Evolutionary conservation across 1,140 invertebrate species (phyloP).

Genomic region (Scaptomyza pallida): DNA sequence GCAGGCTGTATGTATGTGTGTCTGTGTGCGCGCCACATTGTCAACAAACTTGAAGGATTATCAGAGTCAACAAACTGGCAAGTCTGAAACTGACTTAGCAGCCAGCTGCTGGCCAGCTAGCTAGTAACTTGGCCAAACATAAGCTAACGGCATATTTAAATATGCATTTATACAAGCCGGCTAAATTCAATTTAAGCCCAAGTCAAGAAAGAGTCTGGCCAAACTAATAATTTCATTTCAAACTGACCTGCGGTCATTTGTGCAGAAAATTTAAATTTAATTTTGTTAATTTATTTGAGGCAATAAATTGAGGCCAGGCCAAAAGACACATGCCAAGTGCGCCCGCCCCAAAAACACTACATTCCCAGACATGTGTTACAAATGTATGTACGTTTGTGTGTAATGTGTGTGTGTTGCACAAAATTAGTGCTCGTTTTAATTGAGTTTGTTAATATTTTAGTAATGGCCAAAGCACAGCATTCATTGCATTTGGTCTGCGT

Average conservation of each 20-base stretch:
- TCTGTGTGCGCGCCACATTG: slow-evolving; percentile 60
- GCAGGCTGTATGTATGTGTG: too few relatives aligned
- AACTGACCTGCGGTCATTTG: slow-evolving; percentile 60
- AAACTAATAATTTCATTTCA: slow-evolving; percentile 76
- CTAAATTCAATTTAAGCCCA: slow-evolving; percentile 59
- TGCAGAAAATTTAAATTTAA: slow-evolving; percentile 74
- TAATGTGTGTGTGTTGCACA: slow-evolving; percentile 28
- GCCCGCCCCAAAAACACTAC: slow-evolving; percentile 27
- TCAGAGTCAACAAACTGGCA: slow-evolving; percentile 75
- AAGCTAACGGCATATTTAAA: slow-evolving; percentile 61
- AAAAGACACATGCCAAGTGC: slow-evolving; percentile 61
- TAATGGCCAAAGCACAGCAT: slow-evolving; percentile 63
- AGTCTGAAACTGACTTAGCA: slow-evolving; percentile 33
- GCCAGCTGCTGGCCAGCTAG: slow-evolving; percentile 35
- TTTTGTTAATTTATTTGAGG: slow-evolving; percentile 80
- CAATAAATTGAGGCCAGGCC: slow-evolving; percentile 77
- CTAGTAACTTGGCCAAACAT: slow-evolving; percentile 42
- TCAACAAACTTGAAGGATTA: slow-evolving; percentile 83
- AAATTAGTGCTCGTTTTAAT: slow-evolving; percentile 79
- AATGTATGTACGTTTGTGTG: slow-evolving; percentile 30
- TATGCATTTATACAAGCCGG: slow-evolving; percentile 66
- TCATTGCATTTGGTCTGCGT: slow-evolving; percentile 34
- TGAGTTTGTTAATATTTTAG: slow-evolving; percentile 82
- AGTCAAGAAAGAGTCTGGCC: slow-evolving; percentile 15
- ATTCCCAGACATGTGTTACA: slow-evolving; percentile 67